Percentiles rank a stretch among this genome's conserved stretches.
phyloP scores from a whole-genome alignment of 1,140 invertebrate genomes.

The Hyphantria cunea region DNA sequence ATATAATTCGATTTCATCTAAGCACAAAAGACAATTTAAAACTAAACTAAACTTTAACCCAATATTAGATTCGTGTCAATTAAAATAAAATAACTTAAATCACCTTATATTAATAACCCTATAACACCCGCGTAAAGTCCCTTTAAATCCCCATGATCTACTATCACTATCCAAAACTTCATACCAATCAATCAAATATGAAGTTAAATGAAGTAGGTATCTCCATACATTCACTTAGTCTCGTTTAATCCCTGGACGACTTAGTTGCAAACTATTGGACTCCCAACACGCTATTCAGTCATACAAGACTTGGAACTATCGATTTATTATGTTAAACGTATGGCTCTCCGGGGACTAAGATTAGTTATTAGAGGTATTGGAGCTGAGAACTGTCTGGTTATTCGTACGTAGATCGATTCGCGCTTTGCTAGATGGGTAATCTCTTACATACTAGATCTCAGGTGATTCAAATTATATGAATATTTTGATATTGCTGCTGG shows the following conservation, averaged over 20 bases:
- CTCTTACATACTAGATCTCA: too few relatives aligned
- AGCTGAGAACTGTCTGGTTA: not conserved
- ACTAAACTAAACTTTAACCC: too few relatives aligned
- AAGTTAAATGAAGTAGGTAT: slow-evolving; percentile 13
- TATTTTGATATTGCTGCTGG: too few relatives aligned
- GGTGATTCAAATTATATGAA: too few relatives aligned
- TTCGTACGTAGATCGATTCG: too few relatives aligned
- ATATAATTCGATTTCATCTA: too few relatives aligned
- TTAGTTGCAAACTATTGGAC: slow-evolving; percentile 20
- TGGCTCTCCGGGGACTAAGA: slow-evolving; percentile 14
- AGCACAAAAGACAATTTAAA: too few relatives aligned
- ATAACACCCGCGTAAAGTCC: too few relatives aligned
- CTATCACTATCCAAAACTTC: not conserved
- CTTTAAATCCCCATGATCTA: not conserved
- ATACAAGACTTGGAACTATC: slow-evolving; percentile 21
- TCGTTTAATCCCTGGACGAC: slow-evolving; percentile 15
- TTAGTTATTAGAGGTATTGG: slow-evolving; percentile 6
- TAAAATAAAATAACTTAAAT: too few relatives aligned
- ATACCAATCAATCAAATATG: slow-evolving; percentile 20
- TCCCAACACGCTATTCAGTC: slow-evolving; percentile 25
- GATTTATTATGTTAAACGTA: slow-evolving; percentile 34
- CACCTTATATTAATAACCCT: too few relatives aligned
- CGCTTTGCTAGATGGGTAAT: too few relatives aligned
- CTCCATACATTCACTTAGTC: slow-evolving; percentile 24
- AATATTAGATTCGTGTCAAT: too few relatives aligned